These are phyloP conservation scores for Gymnorhina tibicen DNA, from an alignment of 2,113 vertebrate species.

Conservation along the genomic window DNA sequence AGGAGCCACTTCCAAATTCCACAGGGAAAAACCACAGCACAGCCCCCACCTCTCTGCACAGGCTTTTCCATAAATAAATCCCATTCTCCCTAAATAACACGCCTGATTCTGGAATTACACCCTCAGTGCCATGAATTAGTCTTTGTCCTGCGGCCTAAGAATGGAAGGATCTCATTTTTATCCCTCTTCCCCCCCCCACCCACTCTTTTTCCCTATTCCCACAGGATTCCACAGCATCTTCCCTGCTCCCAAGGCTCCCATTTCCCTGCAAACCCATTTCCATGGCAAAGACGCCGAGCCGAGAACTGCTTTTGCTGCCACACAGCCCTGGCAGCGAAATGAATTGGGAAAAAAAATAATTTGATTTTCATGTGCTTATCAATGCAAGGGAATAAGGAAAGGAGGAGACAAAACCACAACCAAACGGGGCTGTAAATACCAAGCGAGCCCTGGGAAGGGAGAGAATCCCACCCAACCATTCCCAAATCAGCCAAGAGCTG, in stretches of 20 bases:
- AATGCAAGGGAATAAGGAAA: not conserved
- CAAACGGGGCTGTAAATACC: not conserved
- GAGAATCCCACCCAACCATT: not conserved
- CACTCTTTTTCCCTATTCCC: not conserved
- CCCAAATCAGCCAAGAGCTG: not conserved
- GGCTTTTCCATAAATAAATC: not conserved
- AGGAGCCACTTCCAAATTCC: not conserved
- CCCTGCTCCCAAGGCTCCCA: not conserved
- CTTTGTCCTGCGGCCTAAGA: not conserved
- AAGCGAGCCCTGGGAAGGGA: not conserved
- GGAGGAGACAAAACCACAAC: not conserved
- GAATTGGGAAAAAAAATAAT: not conserved
- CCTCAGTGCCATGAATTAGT: not conserved
- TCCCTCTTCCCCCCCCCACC: not conserved
- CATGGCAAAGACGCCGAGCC: not conserved
- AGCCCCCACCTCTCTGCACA: not conserved
- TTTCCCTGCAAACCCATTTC: not conserved
- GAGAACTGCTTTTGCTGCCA: not conserved
- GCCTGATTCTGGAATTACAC: not conserved
- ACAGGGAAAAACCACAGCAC: not conserved
- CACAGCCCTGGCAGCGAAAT: not conserved
- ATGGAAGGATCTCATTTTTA: not conserved
- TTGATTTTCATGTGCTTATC: not conserved
- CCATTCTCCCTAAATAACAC: not conserved
- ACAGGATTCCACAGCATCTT: not conserved